Evolutionary conservation across 2,797 vertebrate species (phyloP).

Genomic region (Schizothorax lantsangensis): DNA sequence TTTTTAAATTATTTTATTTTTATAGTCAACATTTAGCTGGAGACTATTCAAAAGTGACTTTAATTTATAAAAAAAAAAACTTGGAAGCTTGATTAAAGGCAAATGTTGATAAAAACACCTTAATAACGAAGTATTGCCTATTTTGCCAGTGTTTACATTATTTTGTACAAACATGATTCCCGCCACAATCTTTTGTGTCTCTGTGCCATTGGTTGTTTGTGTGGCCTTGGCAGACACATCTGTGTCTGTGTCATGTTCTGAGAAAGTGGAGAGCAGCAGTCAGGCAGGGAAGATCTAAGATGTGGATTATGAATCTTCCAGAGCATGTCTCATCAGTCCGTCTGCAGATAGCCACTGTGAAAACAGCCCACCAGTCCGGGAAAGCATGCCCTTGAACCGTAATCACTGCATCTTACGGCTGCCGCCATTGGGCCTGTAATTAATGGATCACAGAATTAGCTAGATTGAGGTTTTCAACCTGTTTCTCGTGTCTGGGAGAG

Average conservation of each 20-base stretch:
- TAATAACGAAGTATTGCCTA: too few relatives aligned
- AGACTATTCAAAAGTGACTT: too few relatives aligned
- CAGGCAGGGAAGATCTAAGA: conserved; percentile 25
- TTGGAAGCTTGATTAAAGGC: too few relatives aligned
- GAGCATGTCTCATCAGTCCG: conserved; percentile 14
- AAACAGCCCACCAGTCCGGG: conserved; percentile 21
- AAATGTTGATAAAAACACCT: too few relatives aligned
- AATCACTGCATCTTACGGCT: conserved; percentile 40
- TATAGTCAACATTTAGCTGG: too few relatives aligned
- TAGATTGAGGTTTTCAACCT: conserved; percentile 49
- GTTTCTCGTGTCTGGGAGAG: conserved; percentile 45
- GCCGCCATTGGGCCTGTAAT: conserved; percentile 47
- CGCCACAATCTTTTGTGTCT: background rate
- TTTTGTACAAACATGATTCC: background rate
- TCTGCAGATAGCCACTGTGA: conserved; percentile 6
- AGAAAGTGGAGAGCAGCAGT: conserved; percentile 13
- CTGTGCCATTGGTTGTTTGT: background rate
- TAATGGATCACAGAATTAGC: conserved; percentile 60
- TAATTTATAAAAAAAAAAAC: too few relatives aligned
- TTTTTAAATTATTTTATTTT: too few relatives aligned
- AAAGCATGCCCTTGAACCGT: conserved; percentile 55
- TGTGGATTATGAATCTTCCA: conserved; percentile 27
- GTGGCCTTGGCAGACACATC: background rate
- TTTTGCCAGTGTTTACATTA: too few relatives aligned
- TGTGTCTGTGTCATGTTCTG: conserved; percentile 23